Percentiles rank a stretch among this genome's conserved stretches.
phyloP scores from a whole-genome alignment of 2,797 vertebrate species.

The Octomys mimax region DNA sequence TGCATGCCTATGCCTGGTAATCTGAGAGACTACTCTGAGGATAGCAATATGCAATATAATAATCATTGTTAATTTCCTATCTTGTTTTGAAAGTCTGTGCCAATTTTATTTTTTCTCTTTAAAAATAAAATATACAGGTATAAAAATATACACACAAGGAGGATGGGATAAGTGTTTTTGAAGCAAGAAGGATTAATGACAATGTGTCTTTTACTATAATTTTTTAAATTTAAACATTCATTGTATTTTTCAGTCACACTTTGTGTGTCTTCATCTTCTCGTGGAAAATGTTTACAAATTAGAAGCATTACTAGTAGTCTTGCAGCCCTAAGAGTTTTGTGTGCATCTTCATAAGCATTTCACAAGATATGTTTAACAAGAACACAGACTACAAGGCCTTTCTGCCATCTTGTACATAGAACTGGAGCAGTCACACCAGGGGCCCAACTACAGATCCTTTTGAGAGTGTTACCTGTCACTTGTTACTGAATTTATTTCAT shows the following conservation, averaged over 20 bases:
- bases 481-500: conserved; percentile 59
- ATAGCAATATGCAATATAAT: too few relatives aligned
- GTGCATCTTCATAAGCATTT: conserved; percentile 30
- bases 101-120: too few relatives aligned
- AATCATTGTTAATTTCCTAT: too few relatives aligned
- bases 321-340: conserved; percentile 4
- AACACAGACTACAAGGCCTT: not conserved
- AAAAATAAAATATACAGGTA: too few relatives aligned
- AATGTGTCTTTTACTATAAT: not conserved
- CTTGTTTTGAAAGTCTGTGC: too few relatives aligned
- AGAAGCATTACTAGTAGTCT: not conserved
- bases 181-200: not conserved
- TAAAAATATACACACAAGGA: not conserved
- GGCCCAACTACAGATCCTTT: not conserved
- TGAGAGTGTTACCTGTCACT: not conserved
- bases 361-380: not conserved
- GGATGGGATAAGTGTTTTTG: not conserved
- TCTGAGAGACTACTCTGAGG: too few relatives aligned
- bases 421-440: not conserved
- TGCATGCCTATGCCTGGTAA: too few relatives aligned
- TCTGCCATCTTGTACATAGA: not conserved
- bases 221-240: not conserved
- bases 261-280: conserved; percentile 37
- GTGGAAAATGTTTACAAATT: conserved; percentile 54
- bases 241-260: not conserved